Base-by-base conservation (phyloP, 2,888 invertebrate genomes). In the Mythimna pallens region DNA sequence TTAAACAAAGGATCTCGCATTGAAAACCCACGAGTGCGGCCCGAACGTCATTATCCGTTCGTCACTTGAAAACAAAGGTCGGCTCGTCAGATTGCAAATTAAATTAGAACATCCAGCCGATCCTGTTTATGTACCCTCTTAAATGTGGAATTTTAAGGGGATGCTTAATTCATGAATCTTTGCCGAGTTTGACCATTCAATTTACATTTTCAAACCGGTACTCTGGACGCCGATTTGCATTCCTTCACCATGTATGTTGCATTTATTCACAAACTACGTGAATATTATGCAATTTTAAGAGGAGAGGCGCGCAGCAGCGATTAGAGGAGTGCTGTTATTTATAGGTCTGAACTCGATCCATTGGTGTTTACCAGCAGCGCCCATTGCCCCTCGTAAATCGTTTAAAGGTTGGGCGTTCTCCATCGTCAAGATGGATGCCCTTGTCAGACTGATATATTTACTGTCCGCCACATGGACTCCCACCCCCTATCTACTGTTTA, bases 361-460 rank as follows among this genome's bases (percentile, higher is more conserved):
- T 87, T 90, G 90, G 90, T 92, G 92, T 92, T 92, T 92, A 93
- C 93, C 89, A 91, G 88, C 86, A 86, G 89, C 91, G 90, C 89
- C 89, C 91, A 92, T 89, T 89, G 91, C 91, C 93, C 93, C 92
- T 94, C 95, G 94, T 96, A 95, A 96, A 96, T 96, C 96, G 94
- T 93, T 94, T 94, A 94, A 95, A 94, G 95, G 94, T 93, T 94
- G 93, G 94, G 94, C 94, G 94, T 93, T 92, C 92, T 92, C 92
- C 92, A 92, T 94, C 93, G 93, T 94, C 90, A 93, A 95, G 95
- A 96, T 93, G 93, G 93, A 96, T 96, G 94, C 92, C 91, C 94
- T 92, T 93, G 93, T 94, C 94, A 89, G 92, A 62, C 93, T 94
- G 94, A 95, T 94, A 94, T 95, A 95, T 95, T 93, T 94, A 94